A percentile compares a stretch with the other conserved stretches of the same genome.
phyloP scores from a whole-genome alignment of 2,888 invertebrate species.

The Drymonia ruficornis region DNA sequence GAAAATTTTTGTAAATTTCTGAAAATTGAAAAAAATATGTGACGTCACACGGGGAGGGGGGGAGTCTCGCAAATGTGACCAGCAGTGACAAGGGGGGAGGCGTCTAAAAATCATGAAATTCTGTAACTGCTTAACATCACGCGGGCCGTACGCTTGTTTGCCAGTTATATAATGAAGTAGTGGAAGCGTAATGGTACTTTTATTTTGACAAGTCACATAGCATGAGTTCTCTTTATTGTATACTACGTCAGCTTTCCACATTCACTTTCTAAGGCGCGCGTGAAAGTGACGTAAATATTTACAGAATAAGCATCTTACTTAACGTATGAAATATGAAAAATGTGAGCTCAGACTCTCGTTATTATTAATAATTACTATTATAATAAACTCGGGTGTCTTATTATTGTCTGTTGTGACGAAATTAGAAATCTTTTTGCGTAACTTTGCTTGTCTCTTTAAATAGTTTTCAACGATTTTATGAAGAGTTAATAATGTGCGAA shows the following conservation, averaged over 20 bases:
- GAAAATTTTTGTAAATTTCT: too few relatives aligned
- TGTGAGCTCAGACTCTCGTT: background rate
- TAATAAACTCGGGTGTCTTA: background rate
- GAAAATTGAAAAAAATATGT: too few relatives aligned
- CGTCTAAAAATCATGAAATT: too few relatives aligned
- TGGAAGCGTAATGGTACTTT: background rate
- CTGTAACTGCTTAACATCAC: too few relatives aligned
- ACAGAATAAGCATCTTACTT: background rate
- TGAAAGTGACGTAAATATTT: conserved; percentile 2
- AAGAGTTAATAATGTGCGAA: too few relatives aligned
- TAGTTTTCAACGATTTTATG: too few relatives aligned
- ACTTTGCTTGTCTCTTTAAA: background rate
- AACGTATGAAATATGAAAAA: background rate
- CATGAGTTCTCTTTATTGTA: background rate
- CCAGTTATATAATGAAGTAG: too few relatives aligned
- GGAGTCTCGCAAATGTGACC: too few relatives aligned
- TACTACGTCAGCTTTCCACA: conserved; percentile 1
- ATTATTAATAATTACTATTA: background rate
- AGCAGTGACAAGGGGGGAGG: too few relatives aligned
- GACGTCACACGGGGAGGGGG: too few relatives aligned
- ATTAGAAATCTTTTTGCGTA: background rate
- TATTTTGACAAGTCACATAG: background rate
- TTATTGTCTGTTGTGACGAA: background rate
- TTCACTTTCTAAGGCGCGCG: conserved; percentile 1
- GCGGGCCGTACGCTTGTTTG: too few relatives aligned